A percentile compares a stretch with the other conserved stretches of the same genome.
Conservation (phyloP, 2,888 invertebrate species). For the Coecobrya sp. region DNA sequence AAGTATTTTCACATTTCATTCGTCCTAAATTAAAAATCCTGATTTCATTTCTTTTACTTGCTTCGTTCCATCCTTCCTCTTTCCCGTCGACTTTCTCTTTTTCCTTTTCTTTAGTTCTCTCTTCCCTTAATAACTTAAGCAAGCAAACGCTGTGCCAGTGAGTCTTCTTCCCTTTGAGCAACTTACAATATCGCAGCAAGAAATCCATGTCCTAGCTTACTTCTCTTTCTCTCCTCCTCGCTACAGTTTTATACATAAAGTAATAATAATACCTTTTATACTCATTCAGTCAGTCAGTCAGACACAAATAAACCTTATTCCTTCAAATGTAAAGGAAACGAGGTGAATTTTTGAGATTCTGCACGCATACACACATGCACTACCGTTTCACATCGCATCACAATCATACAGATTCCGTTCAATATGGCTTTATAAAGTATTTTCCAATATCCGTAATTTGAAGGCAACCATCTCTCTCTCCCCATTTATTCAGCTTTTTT, state of each 20-base stretch:
- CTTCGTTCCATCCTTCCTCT: constrained; percentile 40
- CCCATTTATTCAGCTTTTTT: not conserved
- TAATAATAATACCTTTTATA: not conserved
- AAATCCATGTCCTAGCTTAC: constrained; percentile 25
- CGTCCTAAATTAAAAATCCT: constrained; percentile 41
- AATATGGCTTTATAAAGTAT: constrained; percentile 18
- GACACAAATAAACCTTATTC: not conserved
- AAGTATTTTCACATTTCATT: constrained; percentile 59
- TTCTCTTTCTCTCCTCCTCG: not conserved
- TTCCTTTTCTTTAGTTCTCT: not conserved
- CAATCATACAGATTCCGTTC: constrained; percentile 7
- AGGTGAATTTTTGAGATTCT: constrained; percentile 26
- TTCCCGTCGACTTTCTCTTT: constrained; percentile 4
- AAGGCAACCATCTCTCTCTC: constrained; percentile 10
- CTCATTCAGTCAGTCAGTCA: constrained; percentile 15
- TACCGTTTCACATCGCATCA: not conserved
- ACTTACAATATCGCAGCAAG: not conserved
- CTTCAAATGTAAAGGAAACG: constrained; percentile 27
- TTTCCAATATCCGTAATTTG: constrained; percentile 64
- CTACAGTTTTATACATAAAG: constrained; percentile 12
- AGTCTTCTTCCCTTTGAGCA: not conserved
- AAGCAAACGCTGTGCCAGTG: constrained; percentile 38
- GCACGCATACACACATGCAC: not conserved
- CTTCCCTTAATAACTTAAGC: constrained; percentile 59
- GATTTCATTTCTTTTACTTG: constrained; percentile 26